phyloP scores from a whole-genome alignment of 23 tunicate species.

The Pegea sp. region DNA sequence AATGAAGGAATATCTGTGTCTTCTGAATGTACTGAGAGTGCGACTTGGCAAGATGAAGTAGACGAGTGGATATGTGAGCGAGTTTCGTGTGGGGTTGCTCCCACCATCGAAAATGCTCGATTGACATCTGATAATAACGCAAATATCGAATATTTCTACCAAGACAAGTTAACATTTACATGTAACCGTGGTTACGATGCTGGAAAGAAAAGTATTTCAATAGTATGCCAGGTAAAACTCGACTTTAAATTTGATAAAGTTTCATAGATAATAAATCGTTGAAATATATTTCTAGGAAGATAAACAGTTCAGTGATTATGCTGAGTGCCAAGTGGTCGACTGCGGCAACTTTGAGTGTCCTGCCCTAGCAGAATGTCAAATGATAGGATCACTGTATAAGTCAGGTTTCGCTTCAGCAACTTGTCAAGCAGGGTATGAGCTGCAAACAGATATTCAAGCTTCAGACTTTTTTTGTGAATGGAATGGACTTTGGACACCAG shows the following conservation, averaged over 20 bases:
- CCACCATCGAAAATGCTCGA: slow-evolving; percentile 7
- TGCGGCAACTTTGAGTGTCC: slow-evolving; percentile 32
- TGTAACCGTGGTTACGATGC: slow-evolving; percentile 52
- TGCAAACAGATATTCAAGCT: slow-evolving; percentile 6
- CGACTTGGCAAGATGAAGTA: slow-evolving; percentile 1
- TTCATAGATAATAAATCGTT: no score
- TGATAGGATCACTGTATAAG: slow-evolving; percentile 16
- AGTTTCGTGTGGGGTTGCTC: slow-evolving; percentile 23
- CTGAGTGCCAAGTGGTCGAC: slow-evolving; percentile 28
- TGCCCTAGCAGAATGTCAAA: slow-evolving; percentile 11
- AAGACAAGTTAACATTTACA: slow-evolving; percentile 16
- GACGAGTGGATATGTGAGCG: slow-evolving; percentile 7
- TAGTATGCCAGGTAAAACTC: slow-evolving; percentile 34
- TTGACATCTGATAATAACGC: not conserved
- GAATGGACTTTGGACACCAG: not conserved
- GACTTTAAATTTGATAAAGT: no score
- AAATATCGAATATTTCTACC: slow-evolving; percentile 5
- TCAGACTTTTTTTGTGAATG: not conserved
- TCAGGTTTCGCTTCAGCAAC: slow-evolving; percentile 4
- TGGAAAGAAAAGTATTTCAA: slow-evolving; percentile 3
- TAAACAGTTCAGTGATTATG: not conserved
- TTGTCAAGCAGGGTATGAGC: slow-evolving; percentile 42
- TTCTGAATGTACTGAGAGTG: slow-evolving; percentile 4
- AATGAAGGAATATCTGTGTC: no score
- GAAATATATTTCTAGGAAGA: no score